Evolutionary conservation across 1,140 invertebrate species (phyloP).

Genomic region (Ceratina japonica): DNA sequence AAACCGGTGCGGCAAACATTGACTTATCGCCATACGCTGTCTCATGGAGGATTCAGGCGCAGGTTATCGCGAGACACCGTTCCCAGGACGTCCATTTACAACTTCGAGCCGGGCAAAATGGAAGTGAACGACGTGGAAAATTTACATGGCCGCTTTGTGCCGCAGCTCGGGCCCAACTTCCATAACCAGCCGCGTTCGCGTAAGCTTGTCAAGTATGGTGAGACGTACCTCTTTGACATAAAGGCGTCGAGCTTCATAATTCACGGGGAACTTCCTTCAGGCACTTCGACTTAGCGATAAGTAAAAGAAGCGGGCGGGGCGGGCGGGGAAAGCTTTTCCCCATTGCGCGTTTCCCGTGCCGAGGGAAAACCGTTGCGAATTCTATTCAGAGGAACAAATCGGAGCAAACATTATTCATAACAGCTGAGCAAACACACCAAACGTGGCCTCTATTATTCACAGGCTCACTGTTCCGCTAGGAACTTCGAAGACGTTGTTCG

Average conservation of each 20-base stretch:
- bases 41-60: conserved; percentile 50
- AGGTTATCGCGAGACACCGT: conserved; percentile 48
- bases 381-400: conserved; percentile 35
- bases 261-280: conserved; percentile 50
- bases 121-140: conserved; percentile 62
- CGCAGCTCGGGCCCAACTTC: conserved; percentile 48
- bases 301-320: conserved; percentile 8
- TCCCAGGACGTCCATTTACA: conserved; percentile 63
- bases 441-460: conserved; percentile 28
- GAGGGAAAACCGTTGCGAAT: conserved; percentile 9
- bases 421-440: neutral
- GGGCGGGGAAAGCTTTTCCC: neutral
- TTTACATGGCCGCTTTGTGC: conserved; percentile 62
- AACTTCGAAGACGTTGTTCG: neutral
- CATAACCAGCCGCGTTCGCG: conserved; percentile 15
- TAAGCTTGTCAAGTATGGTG: conserved; percentile 39
- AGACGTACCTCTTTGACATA: conserved; percentile 48
- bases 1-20: conserved; percentile 30
- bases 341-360: neutral
- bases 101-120: conserved; percentile 56
- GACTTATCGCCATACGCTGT: conserved; percentile 56
- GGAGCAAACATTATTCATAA: conserved; percentile 51
- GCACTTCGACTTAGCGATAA: conserved; percentile 46
- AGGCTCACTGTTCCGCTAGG: neutral
- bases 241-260: conserved; percentile 59